Conservation (phyloP, 2,888 invertebrate genomes). For the Bruchidius siliquastri region DNA sequence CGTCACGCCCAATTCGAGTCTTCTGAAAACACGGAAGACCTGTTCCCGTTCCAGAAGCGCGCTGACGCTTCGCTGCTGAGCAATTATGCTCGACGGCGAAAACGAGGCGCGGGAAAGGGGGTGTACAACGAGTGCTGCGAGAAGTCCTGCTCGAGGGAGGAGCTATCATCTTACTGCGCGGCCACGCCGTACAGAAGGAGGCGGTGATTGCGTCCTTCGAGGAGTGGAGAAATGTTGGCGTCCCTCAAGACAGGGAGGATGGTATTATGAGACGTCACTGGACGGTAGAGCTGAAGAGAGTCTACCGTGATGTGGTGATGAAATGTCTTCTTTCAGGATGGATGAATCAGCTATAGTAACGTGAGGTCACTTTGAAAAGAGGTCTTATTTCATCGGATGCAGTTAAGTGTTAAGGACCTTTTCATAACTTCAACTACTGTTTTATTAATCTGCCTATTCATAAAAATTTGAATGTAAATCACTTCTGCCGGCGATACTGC, state of each 20-base stretch:
- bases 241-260: not conserved
- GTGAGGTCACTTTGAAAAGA: too few species aligned
- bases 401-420: too few species aligned
- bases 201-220: not conserved
- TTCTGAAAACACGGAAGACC: not conserved
- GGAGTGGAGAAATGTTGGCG: not conserved
- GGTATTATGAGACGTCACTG: not conserved
- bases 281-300: not conserved
- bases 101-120: constrained; percentile 29
- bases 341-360: too few species aligned
- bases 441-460: too few species aligned
- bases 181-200: constrained; percentile 13
- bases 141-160: constrained; percentile 37
- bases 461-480: too few species aligned
- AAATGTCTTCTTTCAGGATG: not conserved
- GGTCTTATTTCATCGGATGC: too few species aligned
- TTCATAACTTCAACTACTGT: too few species aligned
- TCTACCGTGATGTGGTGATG: not conserved
- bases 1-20: not conserved
- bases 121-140: constrained; percentile 42
- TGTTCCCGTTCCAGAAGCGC: constrained; percentile 29
- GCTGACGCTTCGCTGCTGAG: constrained; percentile 29
- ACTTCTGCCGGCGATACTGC: too few species aligned
- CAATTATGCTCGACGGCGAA: constrained; percentile 22
- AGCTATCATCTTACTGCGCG: constrained; percentile 36